Base-by-base conservation (phyloP, 1,140 invertebrate species). In the Tetramorium alpestre region DNA sequence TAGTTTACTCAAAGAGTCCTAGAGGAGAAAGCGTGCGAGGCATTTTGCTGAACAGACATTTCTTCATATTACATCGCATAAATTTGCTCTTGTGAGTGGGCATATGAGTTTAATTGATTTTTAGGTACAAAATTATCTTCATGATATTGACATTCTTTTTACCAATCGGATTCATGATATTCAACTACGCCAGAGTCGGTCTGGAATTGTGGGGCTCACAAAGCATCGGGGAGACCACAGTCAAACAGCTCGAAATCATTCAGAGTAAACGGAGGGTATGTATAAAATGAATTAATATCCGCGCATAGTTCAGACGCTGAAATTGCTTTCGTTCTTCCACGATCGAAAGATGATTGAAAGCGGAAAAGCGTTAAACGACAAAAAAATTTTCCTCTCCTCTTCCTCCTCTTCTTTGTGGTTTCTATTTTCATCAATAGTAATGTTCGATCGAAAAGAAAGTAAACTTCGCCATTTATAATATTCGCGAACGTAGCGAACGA, bases 131-230 rank as follows among this genome's bases (percentile, higher is more conserved):
- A 92, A 97, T 99, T 25, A 95, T 97, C 47, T 98, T 98, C 91
- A 97, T 99, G 95, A 96, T 99, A 85, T 95, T 99, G 70, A 99
- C 99, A 25, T 99, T 99, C 95, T 97, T 99, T 92, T 95, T 99
- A 89, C 99, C 99, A 47, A 98, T 99, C 89, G 96, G 97, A 75
- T 98, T 98, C 10, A 99, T 99, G 97, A 97, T 97, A 4, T 98
- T 97, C 93, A 99, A 99, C 0, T 99, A 99, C 94, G 97, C 97
- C 0, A 96, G 98, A 70, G 98, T 99, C 28, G 99, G 98, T 4
- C 95, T 98, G 65, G 98, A 99, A 91, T 96, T 99, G 3, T 99
- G 99, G 98, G 98, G 98, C 3, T 99, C 98, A 65, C 97, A 99
- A 94, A 98, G 98, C 77, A 99, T 99, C 75, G 99, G 99, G 0